A percentile compares a stretch with the other conserved stretches of the same genome.
Conservation (phyloP, 2,113 vertebrate genomes). For the Cyphomyrus discorhynchus region DNA sequence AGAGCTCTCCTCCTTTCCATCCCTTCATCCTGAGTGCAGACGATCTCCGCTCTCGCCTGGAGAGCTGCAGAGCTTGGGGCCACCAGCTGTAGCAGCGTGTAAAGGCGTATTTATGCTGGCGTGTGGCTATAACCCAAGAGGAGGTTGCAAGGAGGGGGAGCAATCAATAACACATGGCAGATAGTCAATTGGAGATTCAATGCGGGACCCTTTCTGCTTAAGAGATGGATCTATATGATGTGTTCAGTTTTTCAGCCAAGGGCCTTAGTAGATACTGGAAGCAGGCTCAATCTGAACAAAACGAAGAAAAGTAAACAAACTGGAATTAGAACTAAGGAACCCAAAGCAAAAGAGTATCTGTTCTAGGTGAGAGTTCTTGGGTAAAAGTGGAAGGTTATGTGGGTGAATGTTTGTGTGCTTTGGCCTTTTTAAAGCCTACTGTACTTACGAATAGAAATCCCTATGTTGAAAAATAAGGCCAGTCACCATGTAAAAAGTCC, state of each 20-base stretch:
- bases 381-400: background rate
- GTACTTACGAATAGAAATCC: slow-evolving; percentile 2
- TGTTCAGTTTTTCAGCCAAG: slow-evolving; percentile 20
- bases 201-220: slow-evolving; percentile 22
- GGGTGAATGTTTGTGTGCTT: background rate
- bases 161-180: slow-evolving; percentile 30
- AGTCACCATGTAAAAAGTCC: background rate
- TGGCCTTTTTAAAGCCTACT: background rate
- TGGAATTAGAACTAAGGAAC: slow-evolving; percentile 23
- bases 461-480: background rate
- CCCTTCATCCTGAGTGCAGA: background rate
- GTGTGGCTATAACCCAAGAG: slow-evolving; percentile 19
- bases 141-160: background rate
- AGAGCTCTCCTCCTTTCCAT: background rate
- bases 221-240: slow-evolving; percentile 26
- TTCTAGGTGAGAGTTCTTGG: slow-evolving; percentile 8
- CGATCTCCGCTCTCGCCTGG: slow-evolving; percentile 1
- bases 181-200: slow-evolving; percentile 33
- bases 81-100: background rate
- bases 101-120: slow-evolving; percentile 19
- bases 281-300: slow-evolving; percentile 19
- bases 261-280: background rate
- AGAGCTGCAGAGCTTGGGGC: background rate
- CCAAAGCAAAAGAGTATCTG: background rate
- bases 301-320: slow-evolving; percentile 23